Conservation (phyloP, 1,140 invertebrate genomes). For the Neodiprion fabricii region DNA sequence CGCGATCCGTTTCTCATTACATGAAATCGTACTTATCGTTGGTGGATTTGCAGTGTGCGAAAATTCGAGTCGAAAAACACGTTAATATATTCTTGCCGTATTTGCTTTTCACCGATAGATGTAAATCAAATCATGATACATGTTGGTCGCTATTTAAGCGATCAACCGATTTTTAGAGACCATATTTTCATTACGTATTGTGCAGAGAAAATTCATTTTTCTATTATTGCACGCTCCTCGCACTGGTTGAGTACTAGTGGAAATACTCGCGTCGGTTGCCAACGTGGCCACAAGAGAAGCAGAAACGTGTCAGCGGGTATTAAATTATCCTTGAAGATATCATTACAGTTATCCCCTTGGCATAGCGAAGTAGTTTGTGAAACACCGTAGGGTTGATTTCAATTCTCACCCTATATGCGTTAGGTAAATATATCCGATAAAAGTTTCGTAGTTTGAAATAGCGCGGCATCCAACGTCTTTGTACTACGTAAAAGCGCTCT, state of each 20-base stretch:
- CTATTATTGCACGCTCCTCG: too few species aligned
- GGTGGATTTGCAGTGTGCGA: background rate
- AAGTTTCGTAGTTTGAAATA: slow-evolving; percentile 7
- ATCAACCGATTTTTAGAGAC: too few species aligned
- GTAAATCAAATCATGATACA: too few species aligned
- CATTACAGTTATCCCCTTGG: background rate
- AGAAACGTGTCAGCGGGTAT: background rate
- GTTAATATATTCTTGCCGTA: background rate
- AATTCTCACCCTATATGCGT: background rate
- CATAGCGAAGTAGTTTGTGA: background rate
- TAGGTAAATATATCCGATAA: slow-evolving; percentile 8
- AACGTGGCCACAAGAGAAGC: background rate
- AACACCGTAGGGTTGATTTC: background rate
- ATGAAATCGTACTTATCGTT: too few species aligned
- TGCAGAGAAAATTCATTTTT: too few species aligned
- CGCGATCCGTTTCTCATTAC: too few species aligned
- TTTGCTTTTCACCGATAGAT: too few species aligned
- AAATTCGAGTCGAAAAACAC: background rate
- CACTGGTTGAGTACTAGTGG: too few species aligned
- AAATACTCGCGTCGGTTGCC: background rate
- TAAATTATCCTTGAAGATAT: background rate
- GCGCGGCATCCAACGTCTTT: background rate
- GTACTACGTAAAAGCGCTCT: background rate
- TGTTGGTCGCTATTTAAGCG: too few species aligned
- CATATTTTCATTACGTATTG: too few species aligned